Conservation (phyloP, 2,113 vertebrate genomes). For the Pipra filicauda region DNA sequence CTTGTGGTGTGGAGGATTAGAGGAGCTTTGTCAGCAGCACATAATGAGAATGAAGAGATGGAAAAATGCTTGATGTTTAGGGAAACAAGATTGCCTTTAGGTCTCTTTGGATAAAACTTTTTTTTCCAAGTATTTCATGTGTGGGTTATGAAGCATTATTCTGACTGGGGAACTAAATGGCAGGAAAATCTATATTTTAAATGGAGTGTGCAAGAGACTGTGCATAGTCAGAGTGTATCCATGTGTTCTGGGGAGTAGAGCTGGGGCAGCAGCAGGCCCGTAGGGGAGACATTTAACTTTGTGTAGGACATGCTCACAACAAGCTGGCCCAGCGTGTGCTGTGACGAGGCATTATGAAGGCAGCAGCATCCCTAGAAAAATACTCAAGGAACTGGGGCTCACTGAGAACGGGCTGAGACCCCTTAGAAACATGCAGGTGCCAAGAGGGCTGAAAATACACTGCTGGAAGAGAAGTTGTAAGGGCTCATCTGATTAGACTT, state of each 20-base stretch:
- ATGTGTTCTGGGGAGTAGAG: not conserved
- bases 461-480: not conserved
- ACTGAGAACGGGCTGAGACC: not conserved
- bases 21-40: not conserved
- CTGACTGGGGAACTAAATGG: not conserved
- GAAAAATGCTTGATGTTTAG: not conserved
- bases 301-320: not conserved
- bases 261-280: not conserved
- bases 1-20: not conserved
- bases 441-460: not conserved
- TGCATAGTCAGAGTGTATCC: not conserved
- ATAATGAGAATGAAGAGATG: not conserved
- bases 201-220: not conserved
- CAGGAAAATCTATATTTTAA: not conserved
- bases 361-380: not conserved
- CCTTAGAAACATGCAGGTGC: not conserved
- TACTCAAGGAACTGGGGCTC: not conserved
- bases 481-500: not conserved
- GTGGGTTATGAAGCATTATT: not conserved
- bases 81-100: not conserved
- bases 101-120: not conserved
- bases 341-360: not conserved
- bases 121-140: not conserved
- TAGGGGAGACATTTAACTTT: not conserved
- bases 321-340: not conserved